phyloP scores from a whole-genome alignment of 2,888 invertebrate species.

The Drosophila kuntzei region DNA sequence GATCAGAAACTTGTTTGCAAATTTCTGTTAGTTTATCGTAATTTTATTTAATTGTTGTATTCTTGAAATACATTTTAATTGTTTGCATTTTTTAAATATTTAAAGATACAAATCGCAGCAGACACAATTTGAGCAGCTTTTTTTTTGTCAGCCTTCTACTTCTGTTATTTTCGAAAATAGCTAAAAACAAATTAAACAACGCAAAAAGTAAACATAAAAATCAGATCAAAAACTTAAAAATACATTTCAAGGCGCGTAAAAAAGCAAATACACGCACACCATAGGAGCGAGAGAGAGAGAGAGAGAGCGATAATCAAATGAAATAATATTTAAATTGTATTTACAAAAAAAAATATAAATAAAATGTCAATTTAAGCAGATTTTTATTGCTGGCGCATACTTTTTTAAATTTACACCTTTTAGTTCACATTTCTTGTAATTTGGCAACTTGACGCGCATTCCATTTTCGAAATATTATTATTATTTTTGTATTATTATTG shows the following conservation, averaged over 20 bases:
- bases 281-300: not conserved
- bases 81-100: no score
- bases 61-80: not conserved
- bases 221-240: constrained; percentile 78
- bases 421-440: constrained; percentile 42
- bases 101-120: not conserved
- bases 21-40: not conserved
- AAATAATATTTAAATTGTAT: constrained; percentile 33
- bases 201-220: constrained; percentile 78
- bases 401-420: constrained; percentile 40
- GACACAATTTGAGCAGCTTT: not conserved
- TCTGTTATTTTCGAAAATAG: constrained; percentile 28
- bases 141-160: constrained; percentile 16
- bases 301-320: constrained; percentile 6
- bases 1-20: constrained; percentile 9
- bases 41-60: constrained; percentile 1
- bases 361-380: constrained; percentile 8
- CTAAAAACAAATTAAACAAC: constrained; percentile 65
- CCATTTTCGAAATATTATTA: constrained; percentile 29
- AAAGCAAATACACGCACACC: constrained; percentile 41
- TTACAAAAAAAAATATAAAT: not conserved
- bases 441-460: constrained; percentile 21
- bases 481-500: constrained; percentile 14
- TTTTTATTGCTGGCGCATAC: constrained; percentile 31
- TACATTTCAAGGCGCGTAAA: constrained; percentile 79